Evolutionary conservation across 2,797 vertebrate genomes (phyloP).

Genomic region (Pangasius krempfi): DNA sequence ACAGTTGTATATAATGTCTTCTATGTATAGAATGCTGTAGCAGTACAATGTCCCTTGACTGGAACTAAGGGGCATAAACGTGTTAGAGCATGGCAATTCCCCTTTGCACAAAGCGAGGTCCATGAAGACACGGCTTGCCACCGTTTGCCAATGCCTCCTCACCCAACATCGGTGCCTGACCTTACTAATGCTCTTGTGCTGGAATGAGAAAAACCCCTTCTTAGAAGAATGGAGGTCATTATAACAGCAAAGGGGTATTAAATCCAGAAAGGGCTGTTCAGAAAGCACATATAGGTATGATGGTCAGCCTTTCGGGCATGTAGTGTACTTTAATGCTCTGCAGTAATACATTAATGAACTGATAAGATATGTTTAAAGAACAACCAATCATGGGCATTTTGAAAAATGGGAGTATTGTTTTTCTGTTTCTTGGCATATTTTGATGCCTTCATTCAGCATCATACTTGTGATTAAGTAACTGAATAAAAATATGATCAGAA

Average conservation of each 20-base stretch:
- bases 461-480: background rate
- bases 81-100: background rate
- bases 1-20: background rate
- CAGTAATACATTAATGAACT: background rate
- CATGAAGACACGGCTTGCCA: background rate
- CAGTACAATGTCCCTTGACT: background rate
- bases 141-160: background rate
- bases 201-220: background rate
- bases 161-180: background rate
- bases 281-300: background rate
- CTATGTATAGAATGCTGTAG: background rate
- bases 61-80: background rate
- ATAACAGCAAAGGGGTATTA: background rate
- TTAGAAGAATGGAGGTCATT: background rate
- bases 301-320: background rate
- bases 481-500: background rate
- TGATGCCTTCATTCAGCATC: background rate
- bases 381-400: background rate
- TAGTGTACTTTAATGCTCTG: background rate
- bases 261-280: background rate
- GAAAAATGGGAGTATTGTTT: background rate
- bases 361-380: conserved; percentile 1
- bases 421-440: background rate
- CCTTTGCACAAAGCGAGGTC: background rate
- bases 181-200: background rate